Evolutionary conservation across 2,113 vertebrate species (phyloP).

Genomic region (Rhabdomys dilectus): DNA sequence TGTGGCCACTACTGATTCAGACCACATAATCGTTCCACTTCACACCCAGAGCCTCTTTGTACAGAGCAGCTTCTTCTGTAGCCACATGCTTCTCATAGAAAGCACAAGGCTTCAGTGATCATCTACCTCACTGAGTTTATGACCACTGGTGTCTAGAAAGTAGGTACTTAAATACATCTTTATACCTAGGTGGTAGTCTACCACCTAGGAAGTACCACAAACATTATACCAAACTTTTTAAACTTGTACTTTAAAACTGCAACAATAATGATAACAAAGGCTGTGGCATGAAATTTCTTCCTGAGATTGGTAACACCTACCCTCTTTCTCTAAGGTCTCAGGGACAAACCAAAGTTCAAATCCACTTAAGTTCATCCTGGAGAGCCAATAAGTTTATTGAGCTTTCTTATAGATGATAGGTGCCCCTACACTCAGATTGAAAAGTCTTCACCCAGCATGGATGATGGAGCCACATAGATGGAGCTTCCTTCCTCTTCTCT

Average conservation of each 20-base stretch:
- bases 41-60: neutral
- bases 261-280: neutral
- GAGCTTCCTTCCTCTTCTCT: neutral
- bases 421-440: neutral
- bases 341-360: neutral
- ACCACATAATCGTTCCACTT: neutral
- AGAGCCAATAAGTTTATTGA: neutral
- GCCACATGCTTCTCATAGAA: neutral
- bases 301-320: neutral
- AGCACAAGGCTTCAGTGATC: neutral
- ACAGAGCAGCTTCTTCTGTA: no score
- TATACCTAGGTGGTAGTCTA: no score
- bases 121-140: neutral
- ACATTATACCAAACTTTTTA: neutral
- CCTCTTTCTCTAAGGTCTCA: neutral
- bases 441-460: neutral
- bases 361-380: neutral
- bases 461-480: neutral
- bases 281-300: neutral
- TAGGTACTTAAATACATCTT: neutral
- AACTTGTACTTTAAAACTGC: constrained; percentile 9
- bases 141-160: neutral
- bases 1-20: fast-evolving
- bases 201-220: neutral
- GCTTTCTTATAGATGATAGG: neutral